Evolutionary conservation across 1,140 invertebrate genomes (phyloP), one percentile per base, ranked within the genome.

Genomic region (Cydia pomonella): DNA sequence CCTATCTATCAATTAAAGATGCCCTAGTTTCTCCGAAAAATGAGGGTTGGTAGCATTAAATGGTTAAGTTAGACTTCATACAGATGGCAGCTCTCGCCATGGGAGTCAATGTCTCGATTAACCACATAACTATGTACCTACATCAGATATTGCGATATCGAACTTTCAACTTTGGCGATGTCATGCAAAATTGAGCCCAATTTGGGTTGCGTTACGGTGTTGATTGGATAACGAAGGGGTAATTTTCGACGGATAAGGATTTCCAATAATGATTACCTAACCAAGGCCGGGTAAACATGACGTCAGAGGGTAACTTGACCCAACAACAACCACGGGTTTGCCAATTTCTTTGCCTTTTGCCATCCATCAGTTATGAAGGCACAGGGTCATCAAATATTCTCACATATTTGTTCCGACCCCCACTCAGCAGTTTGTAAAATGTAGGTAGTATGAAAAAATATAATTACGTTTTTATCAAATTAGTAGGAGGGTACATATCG

Each of bases 271-370:
- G 64, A 69, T 69, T 69, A 41, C 29, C 29, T 69, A 69, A 41
- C 25, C 27, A 38, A 69, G 33, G 64, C 29, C 29, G 64, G 27
- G 64, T 69, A 69, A 41, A 69, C 29, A 69, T 69, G 64, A 69
- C 64, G 64, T 69, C 64, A 69, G 29, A 69, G 64, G 64, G 64
- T 69, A 69, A 69, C 29, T 69, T 69, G 64, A 23, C 27, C 27
- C 16, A 33, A 69, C 27, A 69, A 69, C 64, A 38, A 18, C 18
- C 29, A 69, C 27, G 2, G 64, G 29, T 33, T 69, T 69, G 29
- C n/a, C 64, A 69, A 69, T 69, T 21, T 23, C 64, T 10, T 38
- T 13, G 16, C 25, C 1, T 23, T 69, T 38, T 69, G 64, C 29
- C 64, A 69, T 69, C n/a, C 64, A 69, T 69, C 64, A 69, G 64